Evolutionary conservation across 2,888 invertebrate genomes (phyloP), one percentile per base, ranked within the genome.

Genomic region (Agrochola lota): DNA sequence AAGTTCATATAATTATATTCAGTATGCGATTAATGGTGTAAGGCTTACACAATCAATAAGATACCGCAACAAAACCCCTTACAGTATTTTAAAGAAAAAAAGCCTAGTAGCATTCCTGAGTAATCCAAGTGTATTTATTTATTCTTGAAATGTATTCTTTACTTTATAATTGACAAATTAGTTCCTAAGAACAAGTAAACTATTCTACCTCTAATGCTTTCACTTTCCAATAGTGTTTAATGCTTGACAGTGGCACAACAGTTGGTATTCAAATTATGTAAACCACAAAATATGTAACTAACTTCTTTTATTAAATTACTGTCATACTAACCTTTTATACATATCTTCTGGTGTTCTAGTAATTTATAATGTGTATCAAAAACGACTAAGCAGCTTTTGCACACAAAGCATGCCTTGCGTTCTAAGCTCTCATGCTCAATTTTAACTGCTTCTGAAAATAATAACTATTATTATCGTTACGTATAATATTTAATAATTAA

Each of bases 361-460:
- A 90, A 91, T 84, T 91, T 91, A 40, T 77, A 77, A 62, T 80
- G 81, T 66, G 86, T 87, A 57, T 92, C 87, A 77, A 93, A 92
- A 57, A 89, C 81, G 7, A 89, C 81, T 71, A 88, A 91, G 79
- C 92, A 93, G 74, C 87, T 91, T 84, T 91, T 93, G 81, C 92
- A 92, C 77, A 92, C 89, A 83, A 84, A 82, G 26, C 78, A 85
- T 74, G 85, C 62, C 69, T 78, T 77, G 71, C 85, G 84, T 55
- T 88, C 87, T 73, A 69, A 67, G 17, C 63, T 46, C 30, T 81
- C 71, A 49, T 81, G 85, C 72, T 88, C 88, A 85, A 91, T 90
- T 89, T 94, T 94, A 35, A 94, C 88, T 49, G 88, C 60, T 55
- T 91, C 94, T 93, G 81, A 63, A 92, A 91, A 72, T 57, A 52